Evolutionary conservation across 1,140 invertebrate genomes (phyloP), one percentile per base, ranked within the genome.

Genomic region (Diplogasteroides magnus): DNA sequence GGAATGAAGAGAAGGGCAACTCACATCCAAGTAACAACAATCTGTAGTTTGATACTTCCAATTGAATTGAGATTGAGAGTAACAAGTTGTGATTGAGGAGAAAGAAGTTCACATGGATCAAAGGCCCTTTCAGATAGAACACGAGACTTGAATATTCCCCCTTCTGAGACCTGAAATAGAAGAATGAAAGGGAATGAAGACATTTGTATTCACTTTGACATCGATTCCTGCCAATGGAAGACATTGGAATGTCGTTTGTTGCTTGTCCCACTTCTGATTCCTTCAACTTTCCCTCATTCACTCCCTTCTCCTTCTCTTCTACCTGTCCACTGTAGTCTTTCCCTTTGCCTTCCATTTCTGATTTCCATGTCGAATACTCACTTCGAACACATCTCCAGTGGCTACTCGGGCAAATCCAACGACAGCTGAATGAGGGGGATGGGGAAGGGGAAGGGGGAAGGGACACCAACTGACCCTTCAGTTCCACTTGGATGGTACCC

Each of bases 11-110:
- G 31, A 62, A 23, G 64, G n/a, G n/a, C 65, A 66, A 83, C 87
- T 85, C 83, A 88, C 87, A 88, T 86, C 88, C 88, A 89, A 6
- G 86, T 86, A 65, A 88, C 86, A 48, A 89, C 80, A 64, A 89
- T 76, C 74, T 87, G 87, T 48, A 89, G 83, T 83, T 89, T 89
- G 31, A 89, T 82, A n/a, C 87, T 87, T 65, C 88, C 88, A 72
- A 85, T 87, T 19, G 85, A 82, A 79, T 89, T 89, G 68, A 89
- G 82, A 78, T 87, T 88, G 78, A 89, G 86, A 1, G 88, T 88
- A 86, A 89, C 87, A 27, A 88, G 80, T 77, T 89, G 88, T n/a
- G 87, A 86, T 67, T 88, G 85, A 31, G 87, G 83, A 27, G 85
- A 86, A 76, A 88, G 88, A 25, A 89, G 82, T 67, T 88, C 87